Evolutionary conservation across 2,113 vertebrate species (phyloP), one percentile per base, ranked within the genome.

Genomic region (Chaenogobius annularis): DNA sequence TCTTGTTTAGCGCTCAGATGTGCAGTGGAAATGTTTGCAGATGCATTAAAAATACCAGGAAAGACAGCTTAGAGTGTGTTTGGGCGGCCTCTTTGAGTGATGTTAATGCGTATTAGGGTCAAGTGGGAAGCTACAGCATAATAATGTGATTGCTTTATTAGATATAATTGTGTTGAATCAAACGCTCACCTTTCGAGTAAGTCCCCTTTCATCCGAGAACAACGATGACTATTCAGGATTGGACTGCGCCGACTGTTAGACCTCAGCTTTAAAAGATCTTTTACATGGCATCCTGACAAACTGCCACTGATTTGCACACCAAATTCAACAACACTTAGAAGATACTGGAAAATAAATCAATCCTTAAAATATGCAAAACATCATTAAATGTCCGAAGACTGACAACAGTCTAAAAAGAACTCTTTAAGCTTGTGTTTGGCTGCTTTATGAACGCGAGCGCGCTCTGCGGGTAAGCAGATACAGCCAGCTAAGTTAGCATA

Each of bases 21-120:
- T 79, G 73, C 78, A 79, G 75, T 56, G 73, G 85, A 90, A 90
- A 89, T 92, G 85, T 92, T 92, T 92, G 86, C 88, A 66, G 74
- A 89, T 76, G 88, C 79, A 88, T 91, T 87, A 88, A 12, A 80
- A 79, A 79, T 77, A 68, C 58, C 81, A 88, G 69, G 68, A 70
- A 74, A 78, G 71, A 83, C 59, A 75, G 68, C 44, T 81, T 74
- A 81, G 68, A 78, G 85, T 88, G 86, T 91, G 81, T 92, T 85
- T 87, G 73, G 68, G 61, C 72, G 52, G 69, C 70, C 31, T 69
- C 82, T 67, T 62, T 58, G 76, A 90, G 87, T 84, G 83, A 77
- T 73, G 84, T 83, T 70, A 74, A 87, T 84, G 74, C 84, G 79
- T 88, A 88, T 83, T 74, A 62, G 73, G 81, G 78, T 77, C 72